Evolutionary conservation across 2,113 vertebrate genomes (phyloP), one percentile per base, ranked within the genome.

Genomic region (Gasterosteus nipponicus): DNA sequence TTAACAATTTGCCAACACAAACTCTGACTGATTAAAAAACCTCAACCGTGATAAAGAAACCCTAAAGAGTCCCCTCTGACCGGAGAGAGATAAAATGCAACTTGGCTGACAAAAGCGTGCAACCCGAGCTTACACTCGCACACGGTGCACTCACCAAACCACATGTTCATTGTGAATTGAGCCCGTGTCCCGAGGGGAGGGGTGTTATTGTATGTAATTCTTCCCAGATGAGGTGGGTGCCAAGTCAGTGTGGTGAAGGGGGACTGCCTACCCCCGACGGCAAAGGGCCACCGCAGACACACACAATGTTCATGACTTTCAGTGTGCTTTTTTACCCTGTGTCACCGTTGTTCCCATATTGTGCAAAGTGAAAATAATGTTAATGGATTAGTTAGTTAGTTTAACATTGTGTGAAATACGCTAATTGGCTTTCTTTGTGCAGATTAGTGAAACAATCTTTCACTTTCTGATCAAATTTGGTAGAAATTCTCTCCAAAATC

Each of bases 151-250:
- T 63, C 44, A 77, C 72, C 26, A 56, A 69, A 63, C 47, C 42
- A 41, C 72, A 19, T 91, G 90, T 91, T 92, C 91, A 88, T 90
- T 91, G 80, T 82, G 85, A 80, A 69, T 82, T 69, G 38, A 88
- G 85, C 61, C 60, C 51, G 33, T 82, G 83, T 83, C 42, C 82
- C 61, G 80, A 71, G 7, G 61, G 82, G 71, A 68, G 75, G 38
- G 63, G 65, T 90, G 85, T 87, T 92, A 78, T 88, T 90, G 58
- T 71, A 70, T 66, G 77, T 90, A 92, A 93, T 92, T 85, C 79
- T 75, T 92, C 83, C 78, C 90, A 91, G 84, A 89, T 94, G 91
- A 86, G 68, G 80, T 86, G 80, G 77, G 82, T 73, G 84, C 77
- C 77, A 81, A 75, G 69, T 79, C 73, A 80, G 62, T 46, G 69